Evolutionary conservation across 1,140 invertebrate genomes (phyloP).

Genomic region (Sycophila sp.): DNA sequence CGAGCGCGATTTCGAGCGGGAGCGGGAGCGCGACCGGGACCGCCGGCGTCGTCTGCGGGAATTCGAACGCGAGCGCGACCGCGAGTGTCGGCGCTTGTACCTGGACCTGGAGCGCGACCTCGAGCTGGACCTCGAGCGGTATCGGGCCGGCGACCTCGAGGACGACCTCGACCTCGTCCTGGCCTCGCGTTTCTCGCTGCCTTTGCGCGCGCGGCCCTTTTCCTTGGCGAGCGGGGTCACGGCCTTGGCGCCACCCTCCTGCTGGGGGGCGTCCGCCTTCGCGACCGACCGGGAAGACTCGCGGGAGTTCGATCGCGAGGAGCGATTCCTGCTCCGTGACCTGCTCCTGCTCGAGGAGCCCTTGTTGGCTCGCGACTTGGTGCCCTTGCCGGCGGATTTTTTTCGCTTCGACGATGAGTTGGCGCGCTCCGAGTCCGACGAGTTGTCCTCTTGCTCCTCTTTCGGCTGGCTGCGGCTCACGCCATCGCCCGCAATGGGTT

Average conservation of each 20-base stretch:
- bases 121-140: conserved; percentile 9
- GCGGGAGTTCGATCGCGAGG: conserved; percentile 54
- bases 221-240: too few species aligned
- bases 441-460: conserved; percentile 2
- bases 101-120: conserved; percentile 53
- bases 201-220: conserved; percentile 7
- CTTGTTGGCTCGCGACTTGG: too few species aligned
- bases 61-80: conserved; percentile 48
- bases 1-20: conserved; percentile 41
- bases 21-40: conserved; percentile 36
- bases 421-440: conserved; percentile 46
- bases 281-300: conserved; percentile 40
- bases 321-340: conserved; percentile 47
- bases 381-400: too few species aligned
- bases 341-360: conserved; percentile 56
- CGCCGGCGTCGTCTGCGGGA: conserved; percentile 43
- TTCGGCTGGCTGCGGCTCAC: too few species aligned
- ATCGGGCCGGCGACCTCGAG: too few species aligned
- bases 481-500: too few species aligned
- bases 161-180: conserved; percentile 52
- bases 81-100: conserved; percentile 51
- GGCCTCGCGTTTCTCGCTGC: conserved; percentile 1
- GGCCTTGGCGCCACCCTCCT: too few species aligned
- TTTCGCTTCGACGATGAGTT: too few species aligned
- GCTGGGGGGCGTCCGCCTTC: too few species aligned